Evolutionary conservation across 2,888 invertebrate species (phyloP), one percentile per base, ranked within the genome.

Genomic region (Sceliomorpha sp.): DNA sequence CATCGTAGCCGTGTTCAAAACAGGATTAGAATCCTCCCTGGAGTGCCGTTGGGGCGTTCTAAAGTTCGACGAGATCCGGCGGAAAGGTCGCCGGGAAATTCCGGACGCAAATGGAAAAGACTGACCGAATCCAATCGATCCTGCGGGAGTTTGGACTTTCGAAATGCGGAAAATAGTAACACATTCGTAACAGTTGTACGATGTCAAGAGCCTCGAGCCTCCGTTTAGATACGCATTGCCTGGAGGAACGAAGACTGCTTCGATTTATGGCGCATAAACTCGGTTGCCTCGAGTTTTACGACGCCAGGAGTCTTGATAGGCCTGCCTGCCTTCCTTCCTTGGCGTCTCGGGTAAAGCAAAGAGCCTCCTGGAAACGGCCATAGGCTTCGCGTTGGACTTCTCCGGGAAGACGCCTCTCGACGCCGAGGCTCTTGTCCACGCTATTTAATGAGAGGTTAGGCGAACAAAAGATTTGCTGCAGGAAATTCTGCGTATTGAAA

Each of bases 231-330:
- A 75, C 74, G 75, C 77, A 73, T 62, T 40, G 34, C 14, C 51
- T 59, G 56, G 59, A 69, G 68, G 69, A 76, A 78, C 74, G 78
- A 79, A 80, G 80, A 70, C 76, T 75, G 78, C 72, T 79, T 78
- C 76, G 83, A 83, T 87, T 87, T 87, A 86, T 85, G 78, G 81
- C 75, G 73, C 84, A 82, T 86, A 86, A 86, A 86, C 79, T 80
- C 79, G 75, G 74, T 76, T 64, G 58, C 60, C 66, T 66, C 58
- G 62, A 48, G 51, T 77, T 79, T 79, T 79, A 77, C 75, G 73
- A 72, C 66, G 70, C 66, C 75, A 68, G 51, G 74, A 76, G 69
- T 77, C 78, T 75, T 76, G 84, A 81, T 81, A 79, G 79, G 74
- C 70, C 56, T 67, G 32, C 66, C 62, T 69, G 58, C 56, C 20